Evolutionary conservation across 1,140 invertebrate genomes (phyloP).

Genomic region (Pemphigus obesinymphae): DNA sequence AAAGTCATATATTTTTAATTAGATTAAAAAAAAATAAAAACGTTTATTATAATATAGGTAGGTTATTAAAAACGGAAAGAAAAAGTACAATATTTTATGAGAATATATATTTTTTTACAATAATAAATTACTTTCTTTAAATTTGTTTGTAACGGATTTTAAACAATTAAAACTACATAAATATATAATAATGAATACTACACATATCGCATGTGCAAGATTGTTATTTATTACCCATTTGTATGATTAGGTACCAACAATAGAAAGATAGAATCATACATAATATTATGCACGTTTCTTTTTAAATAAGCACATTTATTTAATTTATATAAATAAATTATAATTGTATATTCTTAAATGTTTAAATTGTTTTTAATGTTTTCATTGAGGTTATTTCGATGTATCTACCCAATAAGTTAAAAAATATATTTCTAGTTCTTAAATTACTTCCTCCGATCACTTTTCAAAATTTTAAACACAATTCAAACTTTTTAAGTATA

Average conservation of each 20-base stretch:
- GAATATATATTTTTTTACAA: neutral
- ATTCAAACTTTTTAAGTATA: neutral
- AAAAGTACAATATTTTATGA: neutral
- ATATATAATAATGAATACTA: neutral
- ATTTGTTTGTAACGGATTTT: neutral
- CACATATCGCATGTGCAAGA: too few relatives aligned
- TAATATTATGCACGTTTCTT: neutral
- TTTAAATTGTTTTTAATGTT: neutral
- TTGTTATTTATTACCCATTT: neutral
- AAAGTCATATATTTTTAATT: neutral
- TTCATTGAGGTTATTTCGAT: neutral
- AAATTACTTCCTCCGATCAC: neutral
- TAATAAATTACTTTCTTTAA: neutral
- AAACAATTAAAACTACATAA: neutral
- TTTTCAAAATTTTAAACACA: neutral
- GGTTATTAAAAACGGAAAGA: too few relatives aligned
- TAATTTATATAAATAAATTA: too few relatives aligned
- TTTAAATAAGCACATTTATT: neutral
- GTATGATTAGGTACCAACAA: neutral
- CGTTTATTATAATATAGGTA: too few relatives aligned
- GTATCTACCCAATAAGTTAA: neutral
- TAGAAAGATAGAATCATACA: neutral
- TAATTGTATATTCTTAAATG: neutral
- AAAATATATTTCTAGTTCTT: neutral
- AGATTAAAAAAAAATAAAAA: neutral